Evolutionary conservation across 2,113 vertebrate genomes (phyloP).

Genomic region (Corythornis vintsioides): DNA sequence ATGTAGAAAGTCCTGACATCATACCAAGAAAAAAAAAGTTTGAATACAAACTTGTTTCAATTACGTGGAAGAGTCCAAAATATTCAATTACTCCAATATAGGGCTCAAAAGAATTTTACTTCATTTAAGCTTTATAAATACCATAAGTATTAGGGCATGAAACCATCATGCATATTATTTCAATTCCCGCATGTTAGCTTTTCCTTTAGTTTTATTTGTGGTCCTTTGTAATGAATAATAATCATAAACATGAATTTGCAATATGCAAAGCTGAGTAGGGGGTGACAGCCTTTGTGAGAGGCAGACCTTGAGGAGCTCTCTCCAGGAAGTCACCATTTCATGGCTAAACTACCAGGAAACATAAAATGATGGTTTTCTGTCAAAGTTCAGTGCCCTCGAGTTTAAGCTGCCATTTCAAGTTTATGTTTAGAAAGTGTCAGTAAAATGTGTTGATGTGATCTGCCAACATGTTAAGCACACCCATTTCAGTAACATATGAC

Average conservation of each 20-base stretch:
- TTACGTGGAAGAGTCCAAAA: neutral
- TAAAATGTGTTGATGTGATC: conserved; percentile 17
- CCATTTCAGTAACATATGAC: neutral
- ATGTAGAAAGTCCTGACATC: neutral
- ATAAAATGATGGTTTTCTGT: conserved; percentile 13
- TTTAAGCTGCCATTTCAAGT: conserved; percentile 42
- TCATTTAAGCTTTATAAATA: neutral
- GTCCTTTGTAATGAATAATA: neutral
- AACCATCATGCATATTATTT: neutral
- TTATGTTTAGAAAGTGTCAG: conserved; percentile 26
- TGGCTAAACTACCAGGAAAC: conserved; percentile 13
- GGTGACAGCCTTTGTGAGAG: neutral
- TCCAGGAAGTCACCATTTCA: neutral
- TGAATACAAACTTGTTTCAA: neutral
- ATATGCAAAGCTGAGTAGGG: neutral
- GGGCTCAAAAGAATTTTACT: neutral
- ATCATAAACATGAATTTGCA: neutral
- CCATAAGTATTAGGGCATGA: neutral
- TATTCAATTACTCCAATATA: neutral
- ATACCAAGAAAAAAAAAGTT: neutral
- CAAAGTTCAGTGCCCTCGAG: conserved; percentile 17
- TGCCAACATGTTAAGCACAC: neutral
- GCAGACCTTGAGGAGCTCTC: neutral
- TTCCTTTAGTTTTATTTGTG: neutral
- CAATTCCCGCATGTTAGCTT: neutral